Conservation (phyloP, 2,888 invertebrate species). For the Agrochola lychnidis region DNA sequence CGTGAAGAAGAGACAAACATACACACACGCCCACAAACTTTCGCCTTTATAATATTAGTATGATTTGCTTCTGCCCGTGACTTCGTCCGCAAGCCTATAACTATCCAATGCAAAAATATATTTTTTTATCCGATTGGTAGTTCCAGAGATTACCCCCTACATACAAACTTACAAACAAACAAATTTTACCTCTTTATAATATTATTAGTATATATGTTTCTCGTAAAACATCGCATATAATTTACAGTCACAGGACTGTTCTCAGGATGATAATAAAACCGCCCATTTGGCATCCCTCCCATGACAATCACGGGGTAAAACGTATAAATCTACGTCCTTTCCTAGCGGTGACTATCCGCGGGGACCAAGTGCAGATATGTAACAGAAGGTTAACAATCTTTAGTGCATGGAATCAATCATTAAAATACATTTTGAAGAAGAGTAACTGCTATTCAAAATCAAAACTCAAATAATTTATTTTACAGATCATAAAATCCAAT, state of each 20-base stretch:
- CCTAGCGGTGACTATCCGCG: constrained; percentile 28
- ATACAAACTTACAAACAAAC: too few species aligned
- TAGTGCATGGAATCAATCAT: neutral
- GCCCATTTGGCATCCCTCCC: constrained; percentile 62
- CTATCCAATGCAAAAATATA: too few species aligned
- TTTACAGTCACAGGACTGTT: constrained; percentile 37
- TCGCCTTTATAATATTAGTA: too few species aligned
- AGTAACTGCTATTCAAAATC: neutral
- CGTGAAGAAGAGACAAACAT: too few species aligned
- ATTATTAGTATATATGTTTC: neutral
- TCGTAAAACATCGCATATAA: constrained; percentile 43
- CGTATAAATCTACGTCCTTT: constrained; percentile 60
- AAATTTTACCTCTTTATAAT: too few species aligned
- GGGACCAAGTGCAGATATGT: neutral
- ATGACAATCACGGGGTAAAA: constrained; percentile 65
- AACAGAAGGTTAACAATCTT: constrained; percentile 19
- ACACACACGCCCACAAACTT: too few species aligned
- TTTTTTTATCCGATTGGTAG: too few species aligned
- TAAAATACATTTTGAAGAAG: neutral
- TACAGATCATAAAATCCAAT: too few species aligned
- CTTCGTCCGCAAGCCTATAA: too few species aligned
- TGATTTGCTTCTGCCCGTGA: too few species aligned
- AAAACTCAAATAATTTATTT: too few species aligned
- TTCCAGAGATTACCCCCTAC: too few species aligned
- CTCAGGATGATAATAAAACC: constrained; percentile 62